Evolutionary conservation across 2,113 vertebrate species (phyloP), one percentile per base, ranked within the genome.

Genomic region (Ictalurus punctatus): DNA sequence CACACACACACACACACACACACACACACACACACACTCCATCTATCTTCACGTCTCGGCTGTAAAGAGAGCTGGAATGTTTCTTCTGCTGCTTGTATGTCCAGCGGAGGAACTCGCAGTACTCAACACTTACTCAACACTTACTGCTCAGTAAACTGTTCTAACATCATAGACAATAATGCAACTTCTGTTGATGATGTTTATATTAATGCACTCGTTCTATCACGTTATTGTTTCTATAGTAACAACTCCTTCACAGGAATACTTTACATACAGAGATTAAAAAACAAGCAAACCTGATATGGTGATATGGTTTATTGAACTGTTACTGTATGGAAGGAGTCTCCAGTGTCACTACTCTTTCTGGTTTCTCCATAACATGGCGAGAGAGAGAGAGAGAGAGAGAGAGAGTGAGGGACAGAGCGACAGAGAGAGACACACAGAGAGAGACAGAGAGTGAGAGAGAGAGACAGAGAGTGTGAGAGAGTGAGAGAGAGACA

Each of bases 41-140:
- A 73, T 86, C 69, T 69, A 56, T 84, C 52, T 80, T 58, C n/a
- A 44, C n/a, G 12, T 52, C 52, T 79, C 25, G 40, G 37, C 37
- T 82, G 81, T 69, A 69, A 90, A 83, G 61, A 40, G n/a, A 58
- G 58, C 40, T 79, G 71, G 80, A 87, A 90, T 79, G 89, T 63
- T 69, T 23, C 86, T 79, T 76, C 81, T 84, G 25, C 34, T 87
- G 21, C 61, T 25, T 4, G 30, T 48, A 44, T 1, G 17, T 58
- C 8, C 59, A 13, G 56, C 0, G 0, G 23, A 59, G 6, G 44
- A 48, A 34, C 9, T 71, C 84, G 30, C 6, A 37, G 30, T 65
- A 27, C 44, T 30, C 73, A 44, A 6, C 25, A 65, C 23, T 63
- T 65, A 27, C 44, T 30, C 73, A 44, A 6, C 25, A 65, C 23